Percentiles rank a stretch among this genome's conserved stretches.
Conservation (phyloP, 2,113 vertebrate species). For the Crotophaga sulcirostris region DNA sequence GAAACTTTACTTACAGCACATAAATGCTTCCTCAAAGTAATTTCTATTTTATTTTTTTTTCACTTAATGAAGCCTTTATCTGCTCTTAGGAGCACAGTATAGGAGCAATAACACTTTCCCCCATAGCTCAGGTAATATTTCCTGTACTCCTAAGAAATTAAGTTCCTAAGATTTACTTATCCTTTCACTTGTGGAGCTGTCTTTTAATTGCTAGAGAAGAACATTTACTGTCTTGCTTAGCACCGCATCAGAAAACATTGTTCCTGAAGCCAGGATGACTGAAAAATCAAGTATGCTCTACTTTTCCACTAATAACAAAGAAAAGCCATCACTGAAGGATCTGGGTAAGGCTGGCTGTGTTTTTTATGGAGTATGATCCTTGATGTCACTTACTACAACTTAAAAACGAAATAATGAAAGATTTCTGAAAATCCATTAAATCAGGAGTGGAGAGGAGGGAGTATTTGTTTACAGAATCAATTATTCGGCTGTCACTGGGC, state of each 20-base stretch:
- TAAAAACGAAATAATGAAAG: neutral
- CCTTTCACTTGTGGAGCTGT: neutral
- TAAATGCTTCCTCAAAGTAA: conserved; percentile 12
- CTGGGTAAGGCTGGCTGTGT: neutral
- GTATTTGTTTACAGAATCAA: conserved; percentile 48
- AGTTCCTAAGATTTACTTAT: neutral
- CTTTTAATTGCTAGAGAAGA: neutral
- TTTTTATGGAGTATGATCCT: neutral
- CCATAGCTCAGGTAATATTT: conserved; percentile 9
- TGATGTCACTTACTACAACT: neutral
- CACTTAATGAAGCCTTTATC: conserved; percentile 26
- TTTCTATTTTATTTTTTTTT: neutral
- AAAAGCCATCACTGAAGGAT: neutral
- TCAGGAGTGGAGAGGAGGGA: neutral
- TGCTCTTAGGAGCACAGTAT: neutral
- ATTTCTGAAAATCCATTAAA: neutral
- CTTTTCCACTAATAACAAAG: neutral
- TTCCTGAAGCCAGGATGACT: neutral
- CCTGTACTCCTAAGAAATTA: neutral
- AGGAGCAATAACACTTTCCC: neutral
- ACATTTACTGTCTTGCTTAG: neutral
- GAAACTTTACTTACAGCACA: neutral
- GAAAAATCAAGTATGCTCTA: neutral
- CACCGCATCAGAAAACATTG: neutral
- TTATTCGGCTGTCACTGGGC: conserved; percentile 14